A percentile compares a stretch with the other conserved stretches of the same genome.
These are phyloP conservation scores for Meloidogyne floridensis DNA, from an alignment of 1,140 invertebrate species.

Conservation along the genomic window DNA sequence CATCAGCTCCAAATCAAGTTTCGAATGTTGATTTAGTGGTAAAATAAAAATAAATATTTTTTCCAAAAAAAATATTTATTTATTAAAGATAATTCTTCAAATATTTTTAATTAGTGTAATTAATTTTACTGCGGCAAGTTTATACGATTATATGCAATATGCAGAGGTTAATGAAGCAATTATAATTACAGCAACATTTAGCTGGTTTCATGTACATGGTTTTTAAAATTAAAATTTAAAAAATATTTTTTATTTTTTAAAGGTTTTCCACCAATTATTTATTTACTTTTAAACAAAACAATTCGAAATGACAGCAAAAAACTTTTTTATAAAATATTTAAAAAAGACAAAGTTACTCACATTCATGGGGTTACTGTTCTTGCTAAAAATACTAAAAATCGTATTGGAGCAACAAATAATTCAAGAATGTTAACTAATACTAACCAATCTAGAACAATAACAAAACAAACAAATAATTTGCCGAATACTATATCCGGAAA, in stretches of 20 bases:
- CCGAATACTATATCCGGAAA: no score
- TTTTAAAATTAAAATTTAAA: background rate
- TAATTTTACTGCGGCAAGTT: slow-evolving; percentile 19
- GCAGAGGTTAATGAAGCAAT: slow-evolving; percentile 14
- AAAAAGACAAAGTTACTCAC: background rate
- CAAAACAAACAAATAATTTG: no score
- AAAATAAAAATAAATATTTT: background rate
- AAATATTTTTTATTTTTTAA: background rate
- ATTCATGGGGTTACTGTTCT: background rate
- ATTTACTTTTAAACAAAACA: slow-evolving; percentile 18
- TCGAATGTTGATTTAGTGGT: slow-evolving; percentile 5
- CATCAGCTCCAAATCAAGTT: slow-evolving; percentile 1
- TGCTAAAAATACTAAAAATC: background rate
- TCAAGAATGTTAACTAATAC: background rate
- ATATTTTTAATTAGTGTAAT: slow-evolving; percentile 28
- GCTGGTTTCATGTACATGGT: slow-evolving; percentile 36
- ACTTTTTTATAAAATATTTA: slow-evolving; percentile 10
- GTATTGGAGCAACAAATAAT: background rate
- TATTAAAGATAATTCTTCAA: slow-evolving; percentile 33
- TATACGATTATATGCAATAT: slow-evolving; percentile 34
- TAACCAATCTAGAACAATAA: background rate
- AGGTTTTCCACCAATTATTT: slow-evolving; percentile 24
- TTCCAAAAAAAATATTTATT: background rate
- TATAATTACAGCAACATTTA: slow-evolving; percentile 25
- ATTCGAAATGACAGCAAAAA: slow-evolving; percentile 12